Conservation (phyloP, 1,140 invertebrate species). For the Drosophila aff. region DNA sequence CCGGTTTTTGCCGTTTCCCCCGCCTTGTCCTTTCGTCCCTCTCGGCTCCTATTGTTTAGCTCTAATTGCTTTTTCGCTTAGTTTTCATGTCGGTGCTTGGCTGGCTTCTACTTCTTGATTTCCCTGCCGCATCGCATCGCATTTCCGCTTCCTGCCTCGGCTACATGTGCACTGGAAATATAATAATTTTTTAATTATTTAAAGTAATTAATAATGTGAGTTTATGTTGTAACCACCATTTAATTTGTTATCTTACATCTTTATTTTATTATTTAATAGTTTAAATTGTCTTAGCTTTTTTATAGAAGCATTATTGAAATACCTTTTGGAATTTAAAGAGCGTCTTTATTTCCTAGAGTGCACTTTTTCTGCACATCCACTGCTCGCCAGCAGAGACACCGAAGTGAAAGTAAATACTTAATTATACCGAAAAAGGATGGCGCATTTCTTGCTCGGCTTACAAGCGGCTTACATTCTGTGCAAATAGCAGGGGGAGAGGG, state of each 20-base stretch:
- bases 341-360: neutral
- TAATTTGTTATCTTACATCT: too few species aligned
- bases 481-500: conserved; percentile 23
- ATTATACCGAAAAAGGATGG: conserved; percentile 57
- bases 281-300: neutral
- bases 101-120: conserved; percentile 60
- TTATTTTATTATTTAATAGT: too few species aligned
- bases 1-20: conserved; percentile 2
- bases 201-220: neutral
- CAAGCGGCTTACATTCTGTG: conserved; percentile 70
- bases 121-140: conserved; percentile 64
- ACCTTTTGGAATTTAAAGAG: rapidly evolving
- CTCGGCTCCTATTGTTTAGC: conserved; percentile 59
- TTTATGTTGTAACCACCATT: too few species aligned
- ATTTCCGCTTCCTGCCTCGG: conserved; percentile 43
- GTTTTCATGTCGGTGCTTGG: conserved; percentile 64
- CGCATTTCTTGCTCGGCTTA: conserved; percentile 60
- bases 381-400: conserved; percentile 10
- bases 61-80: conserved; percentile 78
- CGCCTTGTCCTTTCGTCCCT: neutral
- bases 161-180: neutral
- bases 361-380: neutral
- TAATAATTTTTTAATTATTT: too few species aligned
- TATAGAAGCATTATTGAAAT: neutral
- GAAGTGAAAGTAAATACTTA: conserved; percentile 79